phyloP scores from a whole-genome alignment of 2,888 invertebrate species.

The Nymphalis c-album region DNA sequence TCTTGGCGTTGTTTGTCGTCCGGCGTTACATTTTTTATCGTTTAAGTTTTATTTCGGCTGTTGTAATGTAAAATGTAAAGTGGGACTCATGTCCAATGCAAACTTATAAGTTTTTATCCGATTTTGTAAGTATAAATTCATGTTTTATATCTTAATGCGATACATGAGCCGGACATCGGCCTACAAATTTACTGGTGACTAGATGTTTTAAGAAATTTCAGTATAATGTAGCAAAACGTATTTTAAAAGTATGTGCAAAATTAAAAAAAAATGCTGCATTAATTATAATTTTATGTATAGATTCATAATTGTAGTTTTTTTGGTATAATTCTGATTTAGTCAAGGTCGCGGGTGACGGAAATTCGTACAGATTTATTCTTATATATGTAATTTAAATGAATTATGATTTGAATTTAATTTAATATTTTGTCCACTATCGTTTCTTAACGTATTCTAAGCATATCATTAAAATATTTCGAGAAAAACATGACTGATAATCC shows the following conservation, averaged over 20 bases:
- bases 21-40: constrained; percentile 72
- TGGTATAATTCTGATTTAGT: constrained; percentile 19
- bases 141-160: constrained; percentile 13
- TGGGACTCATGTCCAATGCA: constrained; percentile 54
- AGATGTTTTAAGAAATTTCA: constrained; percentile 9
- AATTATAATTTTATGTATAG: constrained; percentile 3
- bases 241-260: neutral
- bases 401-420: constrained; percentile 13
- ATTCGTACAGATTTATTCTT: constrained; percentile 15
- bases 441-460: neutral
- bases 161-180: neutral
- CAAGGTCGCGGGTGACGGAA: constrained; percentile 47
- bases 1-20: constrained; percentile 78
- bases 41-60: constrained; percentile 63
- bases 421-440: neutral
- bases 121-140: constrained; percentile 58
- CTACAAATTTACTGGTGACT: constrained; percentile 12
- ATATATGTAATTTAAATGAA: constrained; percentile 11
- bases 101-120: constrained; percentile 57
- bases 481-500: constrained; percentile 31
- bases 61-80: constrained; percentile 71
- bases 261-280: neutral
- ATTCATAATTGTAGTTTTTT: constrained; percentile 13
- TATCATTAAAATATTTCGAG: constrained; percentile 8
- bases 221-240: neutral